Base-by-base conservation (phyloP, 2,797 vertebrate genomes). In the Lepilemur ruficaudatus region DNA sequence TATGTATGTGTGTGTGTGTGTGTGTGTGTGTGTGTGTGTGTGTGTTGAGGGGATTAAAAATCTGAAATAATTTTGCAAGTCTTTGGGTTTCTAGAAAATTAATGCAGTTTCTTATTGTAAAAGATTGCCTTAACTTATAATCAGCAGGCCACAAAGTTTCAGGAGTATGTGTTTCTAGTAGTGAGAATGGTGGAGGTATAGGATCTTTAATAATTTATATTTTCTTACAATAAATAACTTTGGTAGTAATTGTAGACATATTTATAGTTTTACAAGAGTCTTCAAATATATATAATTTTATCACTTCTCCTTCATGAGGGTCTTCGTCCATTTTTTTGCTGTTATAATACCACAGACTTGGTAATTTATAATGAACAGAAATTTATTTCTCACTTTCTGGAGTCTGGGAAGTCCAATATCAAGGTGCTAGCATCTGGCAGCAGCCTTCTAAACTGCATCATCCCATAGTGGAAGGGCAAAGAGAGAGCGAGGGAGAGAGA, bases 141-240 rank as follows among this genome's bases (percentile, higher is more conserved):
- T 43, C 3, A 89, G 14, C 32, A 82, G 30, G 2, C 5, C n/a
- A 73, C 38, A 75, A 73, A n/a, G 7, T 52, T 97, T 96, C 73
- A 90, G 9, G n/a, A 90, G 10, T 50, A 3, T 55, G 15, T 89
- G 17, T 93, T 93, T 41, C 48, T 81, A 81, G 18, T 30, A 85
- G 65, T 55, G 63, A n/a, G 32, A 69, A 93, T 81, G 23, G 59
- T 28, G 89, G 32, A 73, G 5, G 13, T 30, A 72, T 10, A 13
- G 13, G 25, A 52, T 83, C 20, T 79, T 61, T 88, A 73, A 46
- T 14, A 83, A 76, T 83, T 79, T 84, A 67, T 55, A 85, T 93
- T 94, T 70, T 94, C 75, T 79, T 83, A 88, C 30, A 88, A 69
- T 10, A 90, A 84, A 82, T 81, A 93, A 80, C 7, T 93, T 83